phyloP scores from a whole-genome alignment of 2,113 vertebrate genomes.

The Emydura subglobosa region DNA sequence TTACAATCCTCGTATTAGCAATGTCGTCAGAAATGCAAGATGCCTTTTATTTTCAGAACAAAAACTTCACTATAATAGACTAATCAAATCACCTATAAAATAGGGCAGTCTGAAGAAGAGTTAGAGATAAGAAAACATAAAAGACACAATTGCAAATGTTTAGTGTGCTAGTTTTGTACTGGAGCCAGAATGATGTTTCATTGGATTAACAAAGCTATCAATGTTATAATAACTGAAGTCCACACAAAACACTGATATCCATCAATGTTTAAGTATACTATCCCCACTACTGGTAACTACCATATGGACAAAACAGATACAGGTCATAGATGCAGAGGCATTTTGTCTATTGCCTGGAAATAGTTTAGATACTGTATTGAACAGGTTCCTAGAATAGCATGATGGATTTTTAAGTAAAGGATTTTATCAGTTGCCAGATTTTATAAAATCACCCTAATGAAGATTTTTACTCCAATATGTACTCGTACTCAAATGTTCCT shows the following conservation, averaged over 20 bases:
- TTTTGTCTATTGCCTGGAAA: slow-evolving; percentile 24
- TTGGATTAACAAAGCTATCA: not conserved
- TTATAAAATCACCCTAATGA: slow-evolving; percentile 55
- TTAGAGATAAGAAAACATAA: not conserved
- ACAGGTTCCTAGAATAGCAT: slow-evolving; percentile 38
- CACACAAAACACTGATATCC: not conserved
- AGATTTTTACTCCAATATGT: slow-evolving; percentile 32
- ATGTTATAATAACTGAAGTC: slow-evolving; percentile 3
- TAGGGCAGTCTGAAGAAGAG: not conserved
- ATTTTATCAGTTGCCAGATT: too few relatives aligned
- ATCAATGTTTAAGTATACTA: not conserved
- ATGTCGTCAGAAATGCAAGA: not conserved
- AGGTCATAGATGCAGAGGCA: not conserved
- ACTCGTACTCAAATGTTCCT: slow-evolving; percentile 6
- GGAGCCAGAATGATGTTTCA: not conserved
- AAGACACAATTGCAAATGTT: not conserved
- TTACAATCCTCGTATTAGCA: not conserved
- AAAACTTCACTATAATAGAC: not conserved
- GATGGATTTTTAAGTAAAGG: not conserved
- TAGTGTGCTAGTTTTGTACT: not conserved
- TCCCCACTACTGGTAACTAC: not conserved
- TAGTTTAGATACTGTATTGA: not conserved
- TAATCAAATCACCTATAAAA: not conserved
- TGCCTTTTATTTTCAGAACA: not conserved
- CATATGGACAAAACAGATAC: not conserved